Evolutionary conservation across 2,113 vertebrate species (phyloP), one percentile per base, ranked within the genome.

Genomic region (Bambusicola thoracicus): DNA sequence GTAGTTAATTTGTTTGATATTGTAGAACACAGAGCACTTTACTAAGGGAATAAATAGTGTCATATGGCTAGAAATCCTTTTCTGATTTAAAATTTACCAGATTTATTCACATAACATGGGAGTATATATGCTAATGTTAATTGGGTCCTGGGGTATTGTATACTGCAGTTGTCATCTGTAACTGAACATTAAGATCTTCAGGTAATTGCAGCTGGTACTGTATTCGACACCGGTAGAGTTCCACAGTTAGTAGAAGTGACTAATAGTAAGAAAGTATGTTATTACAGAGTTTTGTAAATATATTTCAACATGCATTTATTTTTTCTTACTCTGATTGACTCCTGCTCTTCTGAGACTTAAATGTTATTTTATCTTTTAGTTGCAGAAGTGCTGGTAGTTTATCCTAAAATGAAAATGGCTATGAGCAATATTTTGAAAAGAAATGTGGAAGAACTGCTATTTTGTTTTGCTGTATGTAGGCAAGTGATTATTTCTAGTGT

Each of bases 211-310:
- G 75, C 34, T 81, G 67, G 21, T 87, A 3, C 40, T 0, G 1
- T 63, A 44, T 90, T 44, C 83, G 65, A 8, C 48, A 38, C 34
- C 61, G 25, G 46, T 81, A 69, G 91, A 58, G 44, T 49, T 86
- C 62, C 73, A 34, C 17, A 89, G 53, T 56, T 86, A 69, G 70
- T 81, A 81, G 73, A 46, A 79, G 53, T 95, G 70, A 92, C 75
- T 94, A 92, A 95, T 67, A 63, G 67, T 58, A 40, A 41, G 32
- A 66, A 69, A 74, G 70, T 67, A 40, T 90, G 78, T 85, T 87
- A 82, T 93, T 92, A 92, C 59, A 73, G 55, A 87, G 59, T 44
- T 41, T 95, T 73, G 86, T 87, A 94, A 94, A 94, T 91, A 92
- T 81, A 86, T n/a, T 82, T 91, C 77, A 83, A 69, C 78, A 32